Percentiles rank a stretch among this genome's conserved stretches.
Evolutionary conservation across 2,888 invertebrate species (phyloP).

Genomic region (Epicampocera succincta): DNA sequence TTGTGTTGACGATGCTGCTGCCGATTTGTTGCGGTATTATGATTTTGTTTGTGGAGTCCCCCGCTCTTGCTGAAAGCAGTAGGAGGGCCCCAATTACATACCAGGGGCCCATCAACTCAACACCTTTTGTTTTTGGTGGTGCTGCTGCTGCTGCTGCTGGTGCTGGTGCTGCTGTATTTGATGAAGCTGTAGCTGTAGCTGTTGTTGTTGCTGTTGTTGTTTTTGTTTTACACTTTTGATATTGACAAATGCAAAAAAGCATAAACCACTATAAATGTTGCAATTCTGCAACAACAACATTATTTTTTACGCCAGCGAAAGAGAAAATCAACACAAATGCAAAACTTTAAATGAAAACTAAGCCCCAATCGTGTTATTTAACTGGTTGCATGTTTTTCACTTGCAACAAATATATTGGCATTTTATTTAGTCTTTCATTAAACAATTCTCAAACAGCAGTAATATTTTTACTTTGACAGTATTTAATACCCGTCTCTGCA

Average conservation of each 20-base stretch:
- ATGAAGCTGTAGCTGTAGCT: conserved; percentile 3
- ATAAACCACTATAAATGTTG: conserved; percentile 66
- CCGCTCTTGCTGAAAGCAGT: conserved; percentile 81
- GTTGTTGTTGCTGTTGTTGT: conserved; percentile 26
- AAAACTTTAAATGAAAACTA: conserved; percentile 35
- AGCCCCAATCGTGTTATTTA: conserved; percentile 24
- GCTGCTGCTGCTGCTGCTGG: conserved; percentile 26
- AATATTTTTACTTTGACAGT: neutral
- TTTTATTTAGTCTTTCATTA: conserved; percentile 41
- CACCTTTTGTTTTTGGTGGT: conserved; percentile 71
- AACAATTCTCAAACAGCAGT: neutral
- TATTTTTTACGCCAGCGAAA: conserved; percentile 63
- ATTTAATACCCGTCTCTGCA: conserved; percentile 8
- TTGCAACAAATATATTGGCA: neutral
- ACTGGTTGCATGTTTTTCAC: conserved; percentile 18
- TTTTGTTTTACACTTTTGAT: conserved; percentile 45
- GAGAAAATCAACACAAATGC: conserved; percentile 17
- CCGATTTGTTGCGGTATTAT: conserved; percentile 78
- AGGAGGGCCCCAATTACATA: conserved; percentile 82
- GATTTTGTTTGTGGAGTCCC: conserved; percentile 81
- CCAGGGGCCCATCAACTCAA: conserved; percentile 82
- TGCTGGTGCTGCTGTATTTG: neutral
- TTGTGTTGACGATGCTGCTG: conserved; percentile 70
- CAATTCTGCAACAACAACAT: conserved; percentile 69
- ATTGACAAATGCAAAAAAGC: conserved; percentile 59